A percentile compares a stretch with the other conserved stretches of the same genome.
These are phyloP conservation scores for Cygnus buccinator DNA, from an alignment of 2,113 vertebrate species.

Conservation along the genomic window DNA sequence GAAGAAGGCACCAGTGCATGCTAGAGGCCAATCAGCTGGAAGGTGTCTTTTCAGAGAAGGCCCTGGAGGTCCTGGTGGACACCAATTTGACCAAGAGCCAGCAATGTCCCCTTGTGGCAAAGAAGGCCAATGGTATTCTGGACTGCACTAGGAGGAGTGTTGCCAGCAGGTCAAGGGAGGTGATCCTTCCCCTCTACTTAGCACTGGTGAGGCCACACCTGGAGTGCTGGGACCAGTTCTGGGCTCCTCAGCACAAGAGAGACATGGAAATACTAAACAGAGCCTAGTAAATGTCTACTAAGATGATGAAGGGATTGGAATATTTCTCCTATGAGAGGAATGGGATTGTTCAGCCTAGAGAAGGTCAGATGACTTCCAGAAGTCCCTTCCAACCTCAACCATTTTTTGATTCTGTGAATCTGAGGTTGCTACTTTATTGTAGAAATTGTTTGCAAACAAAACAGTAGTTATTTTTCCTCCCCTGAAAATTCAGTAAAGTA, in stretches of 20 bases:
- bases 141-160: background rate
- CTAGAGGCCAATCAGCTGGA: background rate
- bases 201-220: background rate
- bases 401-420: background rate
- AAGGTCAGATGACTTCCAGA: background rate
- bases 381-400: background rate
- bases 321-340: background rate
- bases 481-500: background rate
- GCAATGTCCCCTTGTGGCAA: background rate
- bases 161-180: background rate
- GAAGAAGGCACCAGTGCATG: background rate
- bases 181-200: background rate
- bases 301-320: background rate
- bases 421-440: background rate
- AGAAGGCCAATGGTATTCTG: background rate
- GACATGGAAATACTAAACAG: background rate
- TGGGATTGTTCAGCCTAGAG: background rate
- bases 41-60: background rate
- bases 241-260: background rate
- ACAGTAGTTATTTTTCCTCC: background rate
- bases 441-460: background rate
- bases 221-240: background rate
- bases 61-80: background rate
- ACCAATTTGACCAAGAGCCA: background rate
- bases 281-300: background rate